phyloP scores from a whole-genome alignment of 2,888 invertebrate genomes.

The Ametastegia equiseti region DNA sequence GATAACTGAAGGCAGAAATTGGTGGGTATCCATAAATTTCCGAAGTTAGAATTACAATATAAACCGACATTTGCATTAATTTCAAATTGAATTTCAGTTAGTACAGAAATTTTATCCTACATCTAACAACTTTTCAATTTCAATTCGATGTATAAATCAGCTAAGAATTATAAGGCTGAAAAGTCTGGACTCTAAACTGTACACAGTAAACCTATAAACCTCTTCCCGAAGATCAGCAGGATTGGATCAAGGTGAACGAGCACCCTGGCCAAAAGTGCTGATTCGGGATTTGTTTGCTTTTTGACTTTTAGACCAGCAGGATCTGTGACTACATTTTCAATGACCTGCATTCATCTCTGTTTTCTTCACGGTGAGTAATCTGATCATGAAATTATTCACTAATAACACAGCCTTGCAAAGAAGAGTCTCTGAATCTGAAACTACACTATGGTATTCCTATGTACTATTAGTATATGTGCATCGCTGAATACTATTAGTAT shows the following conservation, averaged over 20 bases:
- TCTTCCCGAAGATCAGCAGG: neutral
- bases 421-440: too few species aligned
- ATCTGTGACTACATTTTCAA: too few species aligned
- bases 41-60: conserved; percentile 6
- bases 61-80: conserved; percentile 11
- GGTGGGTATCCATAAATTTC: conserved; percentile 2
- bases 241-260: neutral
- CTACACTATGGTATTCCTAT: too few species aligned
- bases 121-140: conserved; percentile 9
- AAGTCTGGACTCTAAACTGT: neutral
- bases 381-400: too few species aligned
- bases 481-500: too few species aligned
- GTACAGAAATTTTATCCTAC: neutral
- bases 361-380: too few species aligned
- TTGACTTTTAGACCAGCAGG: neutral
- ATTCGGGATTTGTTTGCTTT: neutral
- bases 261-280: neutral
- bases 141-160: neutral
- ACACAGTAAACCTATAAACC: neutral
- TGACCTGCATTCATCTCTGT: neutral
- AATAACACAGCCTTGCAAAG: too few species aligned
- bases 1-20: neutral
- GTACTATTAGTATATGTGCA: too few species aligned
- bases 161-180: neutral
- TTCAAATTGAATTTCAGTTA: conserved; percentile 1